Evolutionary conservation across 2,797 vertebrate species (phyloP), one percentile per base, ranked within the genome.

Genomic region (Platyrinchus mystaceus): DNA sequence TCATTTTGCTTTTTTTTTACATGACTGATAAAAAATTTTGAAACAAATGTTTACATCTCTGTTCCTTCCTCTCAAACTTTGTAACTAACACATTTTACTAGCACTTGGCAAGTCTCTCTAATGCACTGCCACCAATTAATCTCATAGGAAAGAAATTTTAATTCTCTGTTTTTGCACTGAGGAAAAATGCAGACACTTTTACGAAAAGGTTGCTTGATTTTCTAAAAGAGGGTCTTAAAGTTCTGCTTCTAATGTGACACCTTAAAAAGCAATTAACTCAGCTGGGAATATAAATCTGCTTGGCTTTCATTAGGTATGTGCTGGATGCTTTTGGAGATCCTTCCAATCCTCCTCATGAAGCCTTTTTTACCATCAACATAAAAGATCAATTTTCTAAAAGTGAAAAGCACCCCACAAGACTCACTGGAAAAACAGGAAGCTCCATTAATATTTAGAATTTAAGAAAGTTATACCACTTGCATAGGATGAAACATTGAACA

Each of bases 11-110:
- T 79, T 28, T 74, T 77, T 41, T 22, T 30, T 22, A 52, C 28
- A 55, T 8, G 50, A 85, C 59, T n/a, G 55, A 87, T 83, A 77
- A 71, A 90, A 91, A 47, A 16, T 10, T 34, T 79, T 86, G 32
- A 83, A 94, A 73, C 13, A 86, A 88, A 27, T 78, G 32, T 34
- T 91, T 60, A 82, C 60, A 69, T 27, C 44, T 75, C 47, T 69
- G 36, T 43, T 89, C 67, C 56, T 87, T 81, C 83, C 66, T 77
- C 80, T 81, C 84, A 93, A 75, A 93, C 41, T 30, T n/a, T 17
- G 37, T 34, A 66, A 87, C 78, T 94, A 94, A 93, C 90, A 56
- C 27, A 55, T 83, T 49, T 64, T 67, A 90, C 55, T 83, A 75
- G 75, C 30, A 30, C 67, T 90, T 87, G 63, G 22, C 23, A 83